Conservation (phyloP, 64 coral and sea anemone genomes). For the Montipora sp. region DNA sequence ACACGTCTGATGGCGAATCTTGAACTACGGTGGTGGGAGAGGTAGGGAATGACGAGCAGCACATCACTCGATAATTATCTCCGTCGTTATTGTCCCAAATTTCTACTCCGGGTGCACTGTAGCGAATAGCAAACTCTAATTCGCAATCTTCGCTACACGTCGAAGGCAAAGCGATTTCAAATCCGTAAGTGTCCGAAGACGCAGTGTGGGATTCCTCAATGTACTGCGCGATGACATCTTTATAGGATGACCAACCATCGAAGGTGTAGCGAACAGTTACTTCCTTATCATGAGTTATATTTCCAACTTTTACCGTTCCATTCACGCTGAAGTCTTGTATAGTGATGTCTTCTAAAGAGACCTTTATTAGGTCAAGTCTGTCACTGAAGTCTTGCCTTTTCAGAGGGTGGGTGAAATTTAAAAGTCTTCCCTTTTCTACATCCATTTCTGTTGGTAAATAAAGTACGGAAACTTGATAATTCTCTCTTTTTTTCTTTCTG, state of each 20-base stretch:
- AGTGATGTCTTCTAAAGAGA: conserved; percentile 80
- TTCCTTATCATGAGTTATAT: conserved; percentile 81
- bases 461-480: no score
- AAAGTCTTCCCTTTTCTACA: conserved; percentile 48
- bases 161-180: conserved; percentile 79
- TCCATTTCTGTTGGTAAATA: not conserved
- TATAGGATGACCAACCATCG: conserved; percentile 71
- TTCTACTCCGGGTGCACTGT: conserved; percentile 67
- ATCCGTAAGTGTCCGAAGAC: conserved; percentile 77
- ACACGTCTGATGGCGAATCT: not conserved
- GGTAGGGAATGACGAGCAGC: conserved; percentile 23
- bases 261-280: conserved; percentile 85
- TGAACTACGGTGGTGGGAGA: not conserved
- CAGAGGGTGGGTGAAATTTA: conserved; percentile 88
- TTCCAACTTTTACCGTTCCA: conserved; percentile 85
- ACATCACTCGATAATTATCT: conserved; percentile 88
- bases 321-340: conserved; percentile 66
- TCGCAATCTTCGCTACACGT: conserved; percentile 76
- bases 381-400: conserved; percentile 69
- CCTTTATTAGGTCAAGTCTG: conserved; percentile 66
- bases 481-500: no score
- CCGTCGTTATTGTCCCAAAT: conserved; percentile 97
- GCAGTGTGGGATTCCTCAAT: conserved; percentile 65
- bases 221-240: conserved; percentile 60
- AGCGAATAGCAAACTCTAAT: conserved; percentile 93